Evolutionary conservation across 2,888 invertebrate species (phyloP), one percentile per base, ranked within the genome.

Genomic region (Heliconius erato): DNA sequence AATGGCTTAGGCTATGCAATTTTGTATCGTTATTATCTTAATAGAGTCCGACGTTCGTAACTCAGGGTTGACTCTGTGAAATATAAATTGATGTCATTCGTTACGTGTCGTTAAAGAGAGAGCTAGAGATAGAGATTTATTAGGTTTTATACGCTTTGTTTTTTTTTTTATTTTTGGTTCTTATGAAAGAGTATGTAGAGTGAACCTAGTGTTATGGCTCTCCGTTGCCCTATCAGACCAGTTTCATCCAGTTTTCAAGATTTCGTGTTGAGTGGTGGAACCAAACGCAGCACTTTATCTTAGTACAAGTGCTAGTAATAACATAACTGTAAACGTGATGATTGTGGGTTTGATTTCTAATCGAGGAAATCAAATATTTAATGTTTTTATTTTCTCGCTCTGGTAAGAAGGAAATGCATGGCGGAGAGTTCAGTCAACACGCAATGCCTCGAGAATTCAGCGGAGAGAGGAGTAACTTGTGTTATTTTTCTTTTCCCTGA

Each of bases 11-110:
- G 28, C 65, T 78, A 65, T 67, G 67, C 44, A 67, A 67, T 67
- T 78, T 67, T 78, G 78, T 78, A 78, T 67, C 40, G 67, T 78
- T 28, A 78, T 78, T 67, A 78, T 78, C 78, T 78, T 67, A 78
- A 78, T 78, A 78, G 78, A 67, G 67, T 67, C 44, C 67, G 19
- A 19, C 65, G 67, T 16, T 49, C 49, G 3, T 67, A 23, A 44
- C 19, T 67, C 28, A 32, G n/a, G 12, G 49, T 49, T 74, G 49
- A 74, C 23, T 49, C 16, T 26, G 49, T 14, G 16, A 63, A 26
- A 63, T 76, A 40, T 16, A 59, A 76, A 76, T 63, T 76, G 40
- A 59, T 16, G n/a, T 35, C 23, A 12, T 7, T 63, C n/a, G n/a
- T 63, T 54, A 14, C 28, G 7, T 28, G 19, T 28, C 28, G 19